phyloP scores from a whole-genome alignment of 2,113 vertebrate genomes.

The Phasianus colchicus region DNA sequence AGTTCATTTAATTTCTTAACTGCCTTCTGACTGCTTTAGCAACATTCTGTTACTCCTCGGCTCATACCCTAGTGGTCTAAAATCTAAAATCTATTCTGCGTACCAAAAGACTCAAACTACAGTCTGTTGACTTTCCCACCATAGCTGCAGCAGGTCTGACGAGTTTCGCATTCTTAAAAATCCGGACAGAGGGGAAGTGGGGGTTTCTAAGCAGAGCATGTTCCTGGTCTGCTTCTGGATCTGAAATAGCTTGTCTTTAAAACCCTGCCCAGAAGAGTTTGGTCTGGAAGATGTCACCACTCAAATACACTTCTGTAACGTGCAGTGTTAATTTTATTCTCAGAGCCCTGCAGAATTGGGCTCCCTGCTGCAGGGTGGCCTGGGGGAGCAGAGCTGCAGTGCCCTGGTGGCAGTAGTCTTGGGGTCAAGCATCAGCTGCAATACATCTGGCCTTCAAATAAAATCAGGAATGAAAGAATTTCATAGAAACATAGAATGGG shows the following conservation, averaged over 20 bases:
- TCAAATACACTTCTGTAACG: not conserved
- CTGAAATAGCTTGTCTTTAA: not conserved
- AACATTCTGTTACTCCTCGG: not conserved
- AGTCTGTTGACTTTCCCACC: rapidly evolving
- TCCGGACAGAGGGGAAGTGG: not conserved
- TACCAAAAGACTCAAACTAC: not conserved
- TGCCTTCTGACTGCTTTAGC: not conserved
- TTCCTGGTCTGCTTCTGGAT: not conserved
- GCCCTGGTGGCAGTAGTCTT: not conserved
- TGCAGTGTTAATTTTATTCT: rapidly evolving
- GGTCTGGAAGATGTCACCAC: not conserved
- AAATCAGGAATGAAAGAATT: not conserved
- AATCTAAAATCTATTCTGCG: not conserved
- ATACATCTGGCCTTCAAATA: not conserved
- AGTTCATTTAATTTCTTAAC: not conserved
- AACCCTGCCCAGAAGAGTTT: not conserved
- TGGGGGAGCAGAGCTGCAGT: not conserved
- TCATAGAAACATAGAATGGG: too few species aligned
- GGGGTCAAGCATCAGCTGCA: rapidly evolving
- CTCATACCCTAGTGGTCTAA: not conserved
- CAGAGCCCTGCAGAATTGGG: rapidly evolving
- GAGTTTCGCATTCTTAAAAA: conserved; percentile 6
- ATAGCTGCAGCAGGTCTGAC: not conserved
- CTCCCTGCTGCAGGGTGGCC: not conserved
- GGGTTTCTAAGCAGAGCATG: not conserved